phyloP scores from a whole-genome alignment of 2,888 invertebrate genomes.

The Taenaris catops region DNA sequence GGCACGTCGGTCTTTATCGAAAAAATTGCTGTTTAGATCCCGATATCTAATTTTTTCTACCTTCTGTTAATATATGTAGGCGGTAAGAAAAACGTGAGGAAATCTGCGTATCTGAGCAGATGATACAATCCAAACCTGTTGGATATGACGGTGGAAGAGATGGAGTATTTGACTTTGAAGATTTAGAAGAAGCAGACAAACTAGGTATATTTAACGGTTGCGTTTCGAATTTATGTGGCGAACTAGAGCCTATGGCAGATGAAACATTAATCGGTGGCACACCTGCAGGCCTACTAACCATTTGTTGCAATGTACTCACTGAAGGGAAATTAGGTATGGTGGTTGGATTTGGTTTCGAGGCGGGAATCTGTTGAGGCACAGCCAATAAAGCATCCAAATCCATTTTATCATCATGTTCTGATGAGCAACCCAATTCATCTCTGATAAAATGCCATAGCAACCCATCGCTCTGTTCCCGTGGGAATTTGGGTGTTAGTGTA shows the following conservation, averaged over 20 bases:
- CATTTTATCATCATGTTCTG: slow-evolving; percentile 84
- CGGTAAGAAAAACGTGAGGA: too few relatives aligned
- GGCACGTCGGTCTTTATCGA: too few relatives aligned
- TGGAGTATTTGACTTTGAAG: slow-evolving; percentile 76
- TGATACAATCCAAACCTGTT: slow-evolving; percentile 68
- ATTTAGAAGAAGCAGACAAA: slow-evolving; percentile 78
- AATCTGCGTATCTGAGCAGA: too few relatives aligned
- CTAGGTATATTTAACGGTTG: slow-evolving; percentile 81
- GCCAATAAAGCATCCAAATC: slow-evolving; percentile 79
- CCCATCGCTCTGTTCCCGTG: slow-evolving; percentile 88
- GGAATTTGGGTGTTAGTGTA: slow-evolving; percentile 89
- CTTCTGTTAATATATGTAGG: too few relatives aligned
- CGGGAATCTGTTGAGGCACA: slow-evolving; percentile 76
- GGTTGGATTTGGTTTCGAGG: slow-evolving; percentile 59
- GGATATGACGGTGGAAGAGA: slow-evolving; percentile 73
- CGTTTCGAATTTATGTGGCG: slow-evolving; percentile 78
- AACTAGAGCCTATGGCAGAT: slow-evolving; percentile 61
- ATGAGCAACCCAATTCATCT: slow-evolving; percentile 84
- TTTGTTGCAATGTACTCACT: slow-evolving; percentile 71
- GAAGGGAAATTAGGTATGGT: slow-evolving; percentile 68
- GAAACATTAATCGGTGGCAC: slow-evolving; percentile 72
- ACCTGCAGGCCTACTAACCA: slow-evolving; percentile 72
- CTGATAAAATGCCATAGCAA: slow-evolving; percentile 89
- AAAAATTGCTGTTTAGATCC: too few relatives aligned
- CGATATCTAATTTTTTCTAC: too few relatives aligned